A percentile compares a stretch with the other conserved stretches of the same genome.
Evolutionary conservation across 2,888 invertebrate species (phyloP).

Genomic region (Philonicus albiceps): DNA sequence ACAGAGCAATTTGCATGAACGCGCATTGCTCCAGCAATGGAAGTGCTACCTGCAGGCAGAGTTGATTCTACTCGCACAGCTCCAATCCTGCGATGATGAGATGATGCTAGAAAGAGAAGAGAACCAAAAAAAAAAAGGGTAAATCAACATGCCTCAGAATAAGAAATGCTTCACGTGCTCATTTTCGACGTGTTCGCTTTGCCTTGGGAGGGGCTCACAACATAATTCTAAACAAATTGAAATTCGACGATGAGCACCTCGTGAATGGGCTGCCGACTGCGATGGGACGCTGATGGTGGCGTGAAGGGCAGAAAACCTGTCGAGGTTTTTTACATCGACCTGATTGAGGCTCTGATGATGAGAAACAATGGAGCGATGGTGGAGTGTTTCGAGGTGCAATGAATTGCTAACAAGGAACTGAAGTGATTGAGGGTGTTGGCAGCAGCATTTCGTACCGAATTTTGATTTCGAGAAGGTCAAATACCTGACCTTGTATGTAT

Average conservation of each 20-base stretch:
- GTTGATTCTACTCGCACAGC: not conserved
- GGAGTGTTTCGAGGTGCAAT: not conserved
- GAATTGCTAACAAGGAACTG: not conserved
- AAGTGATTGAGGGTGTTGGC: not conserved
- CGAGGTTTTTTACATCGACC: not conserved
- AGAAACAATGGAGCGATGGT: not conserved
- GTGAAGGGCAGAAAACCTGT: not conserved
- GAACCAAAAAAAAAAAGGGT: not conserved
- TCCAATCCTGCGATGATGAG: not conserved
- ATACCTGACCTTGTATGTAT: not conserved
- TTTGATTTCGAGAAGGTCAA: not conserved
- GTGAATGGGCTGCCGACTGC: not conserved
- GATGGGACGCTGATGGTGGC: not conserved
- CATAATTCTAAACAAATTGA: not conserved
- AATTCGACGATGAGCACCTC: not conserved
- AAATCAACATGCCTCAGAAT: not conserved
- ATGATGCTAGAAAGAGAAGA: not conserved
- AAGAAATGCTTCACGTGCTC: not conserved
- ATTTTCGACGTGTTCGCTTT: not conserved
- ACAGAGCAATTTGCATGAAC: slow-evolving; percentile 22
- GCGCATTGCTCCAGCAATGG: not conserved
- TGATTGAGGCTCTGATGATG: not conserved
- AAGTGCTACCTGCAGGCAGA: not conserved
- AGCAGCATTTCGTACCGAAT: not conserved
- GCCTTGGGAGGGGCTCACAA: not conserved